A percentile compares a stretch with the other conserved stretches of the same genome.
phyloP scores from a whole-genome alignment of 2,888 invertebrate genomes.

The Halictus ligatus region DNA sequence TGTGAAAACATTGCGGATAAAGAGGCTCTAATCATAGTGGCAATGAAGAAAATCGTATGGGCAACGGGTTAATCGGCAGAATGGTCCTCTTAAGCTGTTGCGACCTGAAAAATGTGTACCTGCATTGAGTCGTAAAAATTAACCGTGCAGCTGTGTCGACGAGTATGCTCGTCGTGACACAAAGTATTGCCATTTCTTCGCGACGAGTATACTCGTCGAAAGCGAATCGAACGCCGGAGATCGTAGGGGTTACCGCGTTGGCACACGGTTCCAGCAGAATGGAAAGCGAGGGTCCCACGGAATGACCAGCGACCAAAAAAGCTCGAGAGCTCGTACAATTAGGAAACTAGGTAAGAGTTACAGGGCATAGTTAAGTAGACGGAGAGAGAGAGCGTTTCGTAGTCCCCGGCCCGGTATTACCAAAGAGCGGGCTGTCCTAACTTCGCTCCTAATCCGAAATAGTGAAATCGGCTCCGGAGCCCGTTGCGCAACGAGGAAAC shows the following conservation, averaged over 20 bases:
- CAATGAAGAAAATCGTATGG: background rate
- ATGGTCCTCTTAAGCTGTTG: no score
- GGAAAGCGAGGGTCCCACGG: slow-evolving; percentile 23
- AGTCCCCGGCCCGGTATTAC: slow-evolving; percentile 42
- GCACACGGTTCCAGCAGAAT: slow-evolving; percentile 29
- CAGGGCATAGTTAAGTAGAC: slow-evolving; percentile 40
- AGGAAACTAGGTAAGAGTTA: slow-evolving; percentile 57
- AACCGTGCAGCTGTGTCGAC: no score
- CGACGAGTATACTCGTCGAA: background rate
- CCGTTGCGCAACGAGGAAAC: slow-evolving; percentile 64
- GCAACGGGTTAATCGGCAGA: no score
- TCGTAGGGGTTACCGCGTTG: slow-evolving; percentile 18
- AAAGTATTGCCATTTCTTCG: no score
- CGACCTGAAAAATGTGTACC: no score
- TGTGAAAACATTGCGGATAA: background rate
- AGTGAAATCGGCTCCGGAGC: slow-evolving; percentile 65
- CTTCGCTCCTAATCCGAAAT: slow-evolving; percentile 56
- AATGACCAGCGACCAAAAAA: slow-evolving; percentile 46
- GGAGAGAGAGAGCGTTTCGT: slow-evolving; percentile 41
- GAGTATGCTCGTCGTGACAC: no score
- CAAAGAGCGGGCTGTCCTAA: slow-evolving; percentile 45
- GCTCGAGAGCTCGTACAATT: slow-evolving; percentile 56
- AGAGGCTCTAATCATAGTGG: background rate
- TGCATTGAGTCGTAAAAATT: no score
- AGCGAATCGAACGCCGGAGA: background rate